Evolutionary conservation across 2,797 vertebrate genomes (phyloP).

Genomic region (Myripristis murdjan): DNA sequence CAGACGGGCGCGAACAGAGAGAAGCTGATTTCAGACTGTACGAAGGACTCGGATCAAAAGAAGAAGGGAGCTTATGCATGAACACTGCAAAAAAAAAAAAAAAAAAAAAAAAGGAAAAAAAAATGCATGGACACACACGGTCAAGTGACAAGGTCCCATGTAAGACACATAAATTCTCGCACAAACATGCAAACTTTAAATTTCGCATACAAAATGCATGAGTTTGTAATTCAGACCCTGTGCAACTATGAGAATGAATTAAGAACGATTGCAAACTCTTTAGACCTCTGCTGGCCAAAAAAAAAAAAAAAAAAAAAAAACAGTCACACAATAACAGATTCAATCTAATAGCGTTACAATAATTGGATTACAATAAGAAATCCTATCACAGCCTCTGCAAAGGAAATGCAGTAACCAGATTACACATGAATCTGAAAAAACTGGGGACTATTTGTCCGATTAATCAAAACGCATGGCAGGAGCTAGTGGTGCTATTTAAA

Average conservation of each 20-base stretch:
- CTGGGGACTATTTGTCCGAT: neutral
- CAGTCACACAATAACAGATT: too few species aligned
- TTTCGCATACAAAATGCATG: neutral
- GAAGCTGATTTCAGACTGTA: conserved; percentile 46
- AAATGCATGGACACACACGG: conserved; percentile 1
- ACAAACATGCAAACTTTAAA: conserved; percentile 39
- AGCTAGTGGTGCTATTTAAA: too few species aligned
- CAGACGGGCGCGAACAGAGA: conserved; percentile 37
- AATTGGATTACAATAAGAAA: too few species aligned
- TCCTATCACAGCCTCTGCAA: neutral
- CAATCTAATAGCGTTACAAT: too few species aligned
- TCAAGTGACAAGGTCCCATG: too few species aligned
- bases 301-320: conserved; percentile 10
- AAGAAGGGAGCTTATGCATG: neutral
- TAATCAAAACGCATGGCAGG: neutral
- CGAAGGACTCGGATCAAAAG: conserved; percentile 25
- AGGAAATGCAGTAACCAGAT: neutral
- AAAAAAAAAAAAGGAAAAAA: too few species aligned
- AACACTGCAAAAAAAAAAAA: conserved; percentile 39
- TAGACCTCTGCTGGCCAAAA: neutral
- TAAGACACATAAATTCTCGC: neutral
- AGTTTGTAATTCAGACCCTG: conserved; percentile 19
- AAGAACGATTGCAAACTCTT: conserved; percentile 31
- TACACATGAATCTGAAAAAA: conserved; percentile 1
- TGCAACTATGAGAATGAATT: conserved; percentile 35